A percentile compares a stretch with the other conserved stretches of the same genome.
Evolutionary conservation across 2,888 invertebrate species (phyloP).

Genomic region (Clunio marinus): DNA sequence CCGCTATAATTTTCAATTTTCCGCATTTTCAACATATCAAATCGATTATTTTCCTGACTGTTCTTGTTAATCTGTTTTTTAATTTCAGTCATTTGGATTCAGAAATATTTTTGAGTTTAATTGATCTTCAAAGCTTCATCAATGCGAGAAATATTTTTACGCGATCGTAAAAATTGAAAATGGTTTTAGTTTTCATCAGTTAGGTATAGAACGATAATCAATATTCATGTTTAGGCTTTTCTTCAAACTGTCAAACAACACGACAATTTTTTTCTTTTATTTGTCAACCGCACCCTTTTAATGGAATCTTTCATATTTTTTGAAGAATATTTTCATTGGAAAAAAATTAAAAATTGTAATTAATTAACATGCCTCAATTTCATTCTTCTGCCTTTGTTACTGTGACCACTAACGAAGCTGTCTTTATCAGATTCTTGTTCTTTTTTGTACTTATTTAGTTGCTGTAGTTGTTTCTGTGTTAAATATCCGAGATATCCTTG

Average conservation of each 20-base stretch:
- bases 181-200: no score
- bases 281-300: neutral
- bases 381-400: constrained; percentile 31
- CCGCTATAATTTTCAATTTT: neutral
- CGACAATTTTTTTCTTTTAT: neutral
- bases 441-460: constrained; percentile 32
- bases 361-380: constrained; percentile 29
- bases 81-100: neutral
- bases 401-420: constrained; percentile 32
- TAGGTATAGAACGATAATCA: neutral
- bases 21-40: neutral
- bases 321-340: neutral
- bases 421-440: constrained; percentile 34
- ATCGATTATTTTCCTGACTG: neutral
- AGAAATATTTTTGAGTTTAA: neutral
- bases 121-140: no score
- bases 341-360: neutral
- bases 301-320: neutral
- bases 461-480: constrained; percentile 26
- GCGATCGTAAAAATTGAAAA: no score
- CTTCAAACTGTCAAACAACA: neutral
- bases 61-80: neutral
- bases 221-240: constrained; percentile 12
- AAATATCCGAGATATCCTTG: constrained; percentile 30
- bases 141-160: no score